A percentile compares a stretch with the other conserved stretches of the same genome.
These are phyloP conservation scores for Noctuana brunneofusca DNA, from an alignment of 2,888 invertebrate species.

Conservation along the genomic window DNA sequence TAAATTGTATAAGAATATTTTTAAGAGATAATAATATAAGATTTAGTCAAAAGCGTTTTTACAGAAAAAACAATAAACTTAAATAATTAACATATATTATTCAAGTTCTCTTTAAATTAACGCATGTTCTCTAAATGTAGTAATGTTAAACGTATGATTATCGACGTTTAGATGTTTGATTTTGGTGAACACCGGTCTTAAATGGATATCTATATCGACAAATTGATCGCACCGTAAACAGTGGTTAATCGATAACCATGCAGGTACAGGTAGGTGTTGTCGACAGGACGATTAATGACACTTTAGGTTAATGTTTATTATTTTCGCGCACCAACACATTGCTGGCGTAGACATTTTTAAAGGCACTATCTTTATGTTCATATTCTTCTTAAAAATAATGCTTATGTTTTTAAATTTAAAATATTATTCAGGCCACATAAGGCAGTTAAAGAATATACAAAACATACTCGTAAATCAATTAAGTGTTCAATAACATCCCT, in stretches of 20 bases:
- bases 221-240: slow-evolving; percentile 16
- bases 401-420: no score
- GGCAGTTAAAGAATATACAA: background rate
- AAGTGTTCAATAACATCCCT: slow-evolving; percentile 28
- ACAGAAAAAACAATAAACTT: no score
- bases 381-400: no score
- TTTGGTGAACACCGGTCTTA: background rate
- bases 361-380: no score
- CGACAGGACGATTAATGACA: slow-evolving; percentile 19
- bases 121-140: no score
- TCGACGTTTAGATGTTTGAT: no score
- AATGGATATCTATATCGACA: slow-evolving; percentile 25
- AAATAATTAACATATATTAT: no score
- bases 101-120: no score
- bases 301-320: slow-evolving; percentile 14
- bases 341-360: background rate
- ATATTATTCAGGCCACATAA: background rate
- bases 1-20: no score
- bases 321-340: slow-evolving; percentile 10
- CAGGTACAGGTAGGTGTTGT: slow-evolving; percentile 14
- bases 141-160: no score
- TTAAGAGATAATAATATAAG: no score
- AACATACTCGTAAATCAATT: slow-evolving; percentile 19
- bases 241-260: slow-evolving; percentile 30
- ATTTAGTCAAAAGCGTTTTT: no score